Evolutionary conservation across 2,797 vertebrate species (phyloP), one percentile per base, ranked within the genome.

Genomic region (Vultur gryphus): DNA sequence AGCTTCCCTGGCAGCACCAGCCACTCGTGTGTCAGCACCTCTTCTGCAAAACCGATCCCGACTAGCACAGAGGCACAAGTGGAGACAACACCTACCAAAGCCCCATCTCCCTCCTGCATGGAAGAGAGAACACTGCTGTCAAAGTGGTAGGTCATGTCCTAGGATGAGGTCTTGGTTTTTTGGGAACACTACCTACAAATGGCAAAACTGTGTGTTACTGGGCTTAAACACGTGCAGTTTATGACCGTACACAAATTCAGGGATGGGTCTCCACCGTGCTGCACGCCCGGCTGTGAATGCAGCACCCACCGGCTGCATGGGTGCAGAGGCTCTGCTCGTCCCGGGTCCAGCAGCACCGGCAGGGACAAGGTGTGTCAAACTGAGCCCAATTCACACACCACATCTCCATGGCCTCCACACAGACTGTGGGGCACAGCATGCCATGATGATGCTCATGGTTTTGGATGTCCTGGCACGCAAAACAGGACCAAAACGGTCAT

Each of bases 11-110:
- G 71, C 71, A 58, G 31, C 54, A 44, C 12, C 72, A 43, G 26
- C 44, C 37, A 10, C 20, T 7, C 5, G 2, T 9, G 6, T 26
- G 25, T 7, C 84, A 62, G 16, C 49, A 21, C 5, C 21, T 55
- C 35, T 49, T 48, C 14, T 15, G 35, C 76, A 64, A 35, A 79
- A 41, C 4, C 1, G 7, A 19, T 25, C 84, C 66, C 13, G 0
- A 10, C 46, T 2, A 13, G 26, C 18, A 8, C 0, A 0, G 72
- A n/a, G 64, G 25, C 24, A 26, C 14, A 4, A 15, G 24, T 8
- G 11, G n/a, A 55, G 71, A 15, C 0, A 24, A 13, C 31, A 7
- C 13, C 73, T 51, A 28, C 37, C 20, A 11, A 29, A 51, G 37
- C 16, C 37, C 24, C 43, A 12, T 25, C 44, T 58, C 66, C 51